These are phyloP conservation scores for Oncorhynchus kisutch DNA, from an alignment of 2,113 vertebrate species.

Conservation along the genomic window DNA sequence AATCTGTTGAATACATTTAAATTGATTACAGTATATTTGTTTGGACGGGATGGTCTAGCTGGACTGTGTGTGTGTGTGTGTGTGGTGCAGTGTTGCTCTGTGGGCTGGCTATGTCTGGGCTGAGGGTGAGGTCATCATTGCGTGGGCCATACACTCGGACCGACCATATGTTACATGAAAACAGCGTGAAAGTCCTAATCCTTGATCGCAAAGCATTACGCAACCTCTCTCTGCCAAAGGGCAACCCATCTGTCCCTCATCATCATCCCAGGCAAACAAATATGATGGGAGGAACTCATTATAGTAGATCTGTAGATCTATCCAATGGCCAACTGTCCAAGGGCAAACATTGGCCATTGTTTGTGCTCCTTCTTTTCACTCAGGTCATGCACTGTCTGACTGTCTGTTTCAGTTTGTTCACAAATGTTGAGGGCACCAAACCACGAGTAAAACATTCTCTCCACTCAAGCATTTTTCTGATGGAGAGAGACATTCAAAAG, in stretches of 20 bases:
- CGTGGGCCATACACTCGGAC: constrained; percentile 28
- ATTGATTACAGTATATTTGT: not conserved
- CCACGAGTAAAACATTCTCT: too few species aligned
- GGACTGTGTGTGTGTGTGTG: constrained; percentile 16
- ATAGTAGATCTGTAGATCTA: not conserved
- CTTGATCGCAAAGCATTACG: constrained; percentile 38
- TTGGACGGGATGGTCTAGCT: too few species aligned
- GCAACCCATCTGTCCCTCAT: constrained; percentile 18
- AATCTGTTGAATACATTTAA: too few species aligned
- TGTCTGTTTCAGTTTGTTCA: too few species aligned
- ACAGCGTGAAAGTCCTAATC: constrained; percentile 60
- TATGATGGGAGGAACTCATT: too few species aligned
- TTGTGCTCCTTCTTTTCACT: too few species aligned
- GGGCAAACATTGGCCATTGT: not conserved
- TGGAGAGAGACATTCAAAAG: too few species aligned
- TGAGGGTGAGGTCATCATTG: constrained; percentile 44
- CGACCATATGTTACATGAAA: constrained; percentile 64
- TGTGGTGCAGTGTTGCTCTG: constrained; percentile 28
- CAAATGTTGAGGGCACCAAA: too few species aligned
- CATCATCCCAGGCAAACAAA: not conserved
- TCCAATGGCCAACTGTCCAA: not conserved
- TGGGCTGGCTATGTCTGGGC: constrained; percentile 37
- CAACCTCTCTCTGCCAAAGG: constrained; percentile 38
- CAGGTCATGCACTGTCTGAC: too few species aligned
- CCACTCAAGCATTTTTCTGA: too few species aligned